phyloP scores from a whole-genome alignment of 2,113 vertebrate genomes.

The Fregetta grallaria region DNA sequence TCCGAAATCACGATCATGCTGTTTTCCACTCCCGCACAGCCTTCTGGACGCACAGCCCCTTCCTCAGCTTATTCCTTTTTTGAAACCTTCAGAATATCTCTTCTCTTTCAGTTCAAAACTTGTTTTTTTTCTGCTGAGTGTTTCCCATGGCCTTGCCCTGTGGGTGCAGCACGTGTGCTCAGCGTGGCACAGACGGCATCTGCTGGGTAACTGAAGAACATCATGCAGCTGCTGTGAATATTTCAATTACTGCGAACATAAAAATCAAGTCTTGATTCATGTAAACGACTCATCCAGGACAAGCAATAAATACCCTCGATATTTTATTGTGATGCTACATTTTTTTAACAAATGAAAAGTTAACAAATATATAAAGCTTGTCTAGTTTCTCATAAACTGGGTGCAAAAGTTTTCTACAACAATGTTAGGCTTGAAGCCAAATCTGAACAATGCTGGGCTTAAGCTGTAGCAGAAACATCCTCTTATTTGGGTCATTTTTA shows the following conservation, averaged over 20 bases:
- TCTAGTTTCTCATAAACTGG: neutral
- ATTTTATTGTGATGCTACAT: neutral
- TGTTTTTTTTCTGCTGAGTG: neutral
- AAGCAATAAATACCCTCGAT: neutral
- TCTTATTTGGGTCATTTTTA: neutral
- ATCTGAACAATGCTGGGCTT: conserved; percentile 4
- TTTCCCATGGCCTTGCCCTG: neutral
- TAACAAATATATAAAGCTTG: neutral
- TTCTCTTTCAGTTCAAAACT: neutral
- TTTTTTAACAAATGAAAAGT: neutral
- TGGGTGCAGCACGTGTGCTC: accelerated
- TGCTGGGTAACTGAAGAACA: conserved; percentile 27
- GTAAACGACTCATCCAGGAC: neutral
- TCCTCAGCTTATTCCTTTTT: neutral
- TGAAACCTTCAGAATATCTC: neutral
- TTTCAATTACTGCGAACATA: accelerated
- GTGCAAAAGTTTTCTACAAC: neutral
- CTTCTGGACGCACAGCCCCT: neutral
- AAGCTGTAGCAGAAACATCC: neutral
- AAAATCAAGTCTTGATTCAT: neutral
- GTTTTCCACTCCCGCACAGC: neutral
- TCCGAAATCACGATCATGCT: neutral
- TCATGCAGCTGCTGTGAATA: neutral
- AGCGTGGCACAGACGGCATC: conserved; percentile 22
- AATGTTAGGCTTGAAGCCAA: conserved; percentile 35